Evolutionary conservation across 2,888 invertebrate genomes (phyloP).

Genomic region (Anoplius nigerrimus): DNA sequence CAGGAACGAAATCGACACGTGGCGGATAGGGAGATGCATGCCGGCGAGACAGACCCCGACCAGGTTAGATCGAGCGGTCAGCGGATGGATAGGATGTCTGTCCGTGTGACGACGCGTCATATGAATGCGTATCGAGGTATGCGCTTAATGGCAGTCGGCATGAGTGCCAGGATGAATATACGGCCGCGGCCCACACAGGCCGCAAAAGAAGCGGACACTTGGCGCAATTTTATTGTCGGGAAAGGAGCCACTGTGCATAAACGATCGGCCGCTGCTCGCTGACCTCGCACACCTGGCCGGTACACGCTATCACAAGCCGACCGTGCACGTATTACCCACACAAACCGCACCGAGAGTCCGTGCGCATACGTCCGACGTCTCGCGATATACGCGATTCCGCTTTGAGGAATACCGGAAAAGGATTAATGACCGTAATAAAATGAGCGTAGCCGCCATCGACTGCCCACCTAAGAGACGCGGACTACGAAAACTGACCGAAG

Average conservation of each 20-base stretch:
- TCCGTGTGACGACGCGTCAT: conserved; percentile 39
- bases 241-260: conserved; percentile 70
- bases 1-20: not conserved
- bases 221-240: conserved; percentile 69
- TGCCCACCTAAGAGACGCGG: too few relatives aligned
- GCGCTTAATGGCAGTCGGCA: conserved; percentile 50
- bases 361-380: not conserved
- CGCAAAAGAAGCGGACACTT: conserved; percentile 51
- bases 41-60: not conserved
- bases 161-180: conserved; percentile 56
- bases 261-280: conserved; percentile 63
- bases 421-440: conserved; percentile 1
- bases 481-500: too few relatives aligned
- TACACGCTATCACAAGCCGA: not conserved
- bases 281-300: conserved; percentile 65
- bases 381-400: conserved; percentile 1
- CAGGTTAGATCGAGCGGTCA: not conserved
- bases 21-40: not conserved
- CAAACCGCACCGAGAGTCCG: too few relatives aligned
- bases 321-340: not conserved
- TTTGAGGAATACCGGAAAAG: conserved; percentile 6
- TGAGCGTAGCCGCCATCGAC: not conserved
- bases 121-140: conserved; percentile 51
- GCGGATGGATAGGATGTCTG: conserved; percentile 11
- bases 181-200: conserved; percentile 58